Evolutionary conservation across 2,888 invertebrate species (phyloP), one percentile per base, ranked within the genome.

Genomic region (Drosophila silvestris): DNA sequence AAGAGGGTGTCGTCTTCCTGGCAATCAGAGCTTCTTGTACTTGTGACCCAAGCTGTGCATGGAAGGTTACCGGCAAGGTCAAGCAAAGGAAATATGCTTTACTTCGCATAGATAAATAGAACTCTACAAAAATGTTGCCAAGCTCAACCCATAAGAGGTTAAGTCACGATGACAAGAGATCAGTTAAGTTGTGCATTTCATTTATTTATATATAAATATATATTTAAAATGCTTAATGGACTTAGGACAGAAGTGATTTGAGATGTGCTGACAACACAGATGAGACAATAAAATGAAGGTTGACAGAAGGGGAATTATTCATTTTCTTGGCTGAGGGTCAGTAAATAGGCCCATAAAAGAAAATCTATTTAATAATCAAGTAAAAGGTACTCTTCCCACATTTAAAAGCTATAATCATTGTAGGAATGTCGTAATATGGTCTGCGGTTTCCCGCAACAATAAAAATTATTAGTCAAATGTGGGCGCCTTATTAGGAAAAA

Each of bases 101-200:
- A 33, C 53, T 50, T 50, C 32, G 14, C n/a, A n/a, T 14, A 19
- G 2, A 54, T 2, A 30, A 37, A 28, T 28, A 35, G 37, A 58
- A 64, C 32, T 61, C 50, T 30, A 50, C 16, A 41, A 54, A 63
- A 39, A 47, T 62, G 58, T 57, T 58, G 73, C 53, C 73, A 56
- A 70, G 56, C 44, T 44, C 41, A 47, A 65, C 68, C 58, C 66
- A 44, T 70, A 62, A 59, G 67, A 74, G 81, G 72, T 78, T 82
- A 84, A 83, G 60, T 63, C 76, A 44, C 52, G 79, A 50, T 83
- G 89, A 84, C 84, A 89, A 41, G 61, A 69, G 78, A 75, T 84
- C 84, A 83, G 41, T 44, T 47, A 16, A 68, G 54, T 59, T 67
- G 39, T 59, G 47, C 66, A 58, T 44, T 60, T 62, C 44, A 56